Conservation (phyloP, 92 coral and sea anemone species). For the Phymanthus crucifer region DNA sequence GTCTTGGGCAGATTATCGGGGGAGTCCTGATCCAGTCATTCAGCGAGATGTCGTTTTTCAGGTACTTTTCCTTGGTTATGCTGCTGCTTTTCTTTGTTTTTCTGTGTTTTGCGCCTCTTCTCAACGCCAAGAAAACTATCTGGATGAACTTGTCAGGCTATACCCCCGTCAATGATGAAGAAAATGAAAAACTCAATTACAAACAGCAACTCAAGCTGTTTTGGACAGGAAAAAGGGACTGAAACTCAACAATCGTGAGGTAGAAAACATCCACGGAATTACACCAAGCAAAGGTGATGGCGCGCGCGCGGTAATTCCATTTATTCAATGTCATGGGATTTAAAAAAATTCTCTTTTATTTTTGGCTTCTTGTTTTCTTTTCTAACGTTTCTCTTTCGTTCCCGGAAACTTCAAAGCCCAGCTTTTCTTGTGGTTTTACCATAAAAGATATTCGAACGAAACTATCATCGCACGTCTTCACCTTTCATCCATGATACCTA, state of each 20-base stretch:
- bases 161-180: conserved; percentile 32
- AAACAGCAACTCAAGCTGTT: conserved; percentile 8
- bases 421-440: no score
- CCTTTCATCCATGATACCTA: no score
- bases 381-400: no score
- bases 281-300: background rate
- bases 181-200: conserved; percentile 19
- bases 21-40: conserved; percentile 67
- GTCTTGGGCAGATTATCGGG: conserved; percentile 84
- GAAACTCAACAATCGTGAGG: background rate
- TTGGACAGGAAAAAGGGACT: conserved; percentile 33
- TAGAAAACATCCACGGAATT: background rate
- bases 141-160: conserved; percentile 83
- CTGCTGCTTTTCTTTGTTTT: conserved; percentile 55
- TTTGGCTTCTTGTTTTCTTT: background rate
- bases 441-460: no score
- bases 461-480: no score
- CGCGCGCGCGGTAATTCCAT: background rate
- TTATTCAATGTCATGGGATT: background rate
- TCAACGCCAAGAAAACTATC: conserved; percentile 57
- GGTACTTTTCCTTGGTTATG: conserved; percentile 70
- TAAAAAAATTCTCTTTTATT: background rate
- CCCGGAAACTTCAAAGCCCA: no score
- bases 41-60: conserved; percentile 70
- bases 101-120: conserved; percentile 45